Evolutionary conservation across 1,140 invertebrate genomes (phyloP), one percentile per base, ranked within the genome.

Genomic region (Manduca sexta): DNA sequence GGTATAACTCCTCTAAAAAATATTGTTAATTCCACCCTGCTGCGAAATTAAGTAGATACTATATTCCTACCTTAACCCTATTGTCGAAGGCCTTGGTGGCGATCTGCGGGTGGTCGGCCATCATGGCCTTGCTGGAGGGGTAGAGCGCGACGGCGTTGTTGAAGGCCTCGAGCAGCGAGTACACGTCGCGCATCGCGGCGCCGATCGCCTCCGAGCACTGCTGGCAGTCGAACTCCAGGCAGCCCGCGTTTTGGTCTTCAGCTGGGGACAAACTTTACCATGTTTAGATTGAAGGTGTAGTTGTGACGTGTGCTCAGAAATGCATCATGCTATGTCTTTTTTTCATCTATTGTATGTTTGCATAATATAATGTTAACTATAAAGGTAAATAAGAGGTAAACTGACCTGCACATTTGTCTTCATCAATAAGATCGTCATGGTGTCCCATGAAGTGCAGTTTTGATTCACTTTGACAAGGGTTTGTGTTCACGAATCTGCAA

Each of bases 121-220:
- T 91, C 75, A 97, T 93, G 15, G 93, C 92, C 56, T 91, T 91
- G n/a, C 90, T 91, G 1, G 94, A 96, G 0, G 95, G 94, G 86
- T 95, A 98, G 1, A 97, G 87, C 1, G 91, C 88, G 64, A 95
- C 92, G 0, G 93, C 93, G n/a, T 86, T 83, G 62, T 96, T 92
- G 40, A 97, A 81, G 37, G 92, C 88, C 17, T 90, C 86, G 34
- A 97, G 75, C 41, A 97, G 74, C 45, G 85, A 74, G 64, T 92
- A 89, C 1, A 97, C 90, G 66, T 95, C 91, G 10, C 87, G 87
- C 60, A 97, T 84, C 1, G 94, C 94, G 49, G 88, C 69, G 44
- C 91, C 91, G 64, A 94, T 91, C 2, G 90, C 89, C 35, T 90
- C 89, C 34, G 90, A 84, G 71, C 94, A 95, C 4, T 76, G 69